These are phyloP conservation scores for Peromyscus eremicus DNA, from an alignment of 2,797 vertebrate species.

Conservation along the genomic window DNA sequence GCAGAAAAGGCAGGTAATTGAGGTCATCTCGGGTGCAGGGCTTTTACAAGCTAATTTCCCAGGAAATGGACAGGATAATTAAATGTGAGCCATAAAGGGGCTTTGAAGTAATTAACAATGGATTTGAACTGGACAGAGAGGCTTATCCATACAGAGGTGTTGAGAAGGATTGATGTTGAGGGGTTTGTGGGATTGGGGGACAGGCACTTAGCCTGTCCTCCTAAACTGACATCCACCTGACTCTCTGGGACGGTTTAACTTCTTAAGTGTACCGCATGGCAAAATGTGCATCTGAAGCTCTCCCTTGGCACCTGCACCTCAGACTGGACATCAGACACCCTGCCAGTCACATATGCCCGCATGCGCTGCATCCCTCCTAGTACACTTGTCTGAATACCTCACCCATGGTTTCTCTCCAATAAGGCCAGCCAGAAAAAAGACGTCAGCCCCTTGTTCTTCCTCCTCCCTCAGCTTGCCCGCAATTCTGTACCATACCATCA, in stretches of 20 bases:
- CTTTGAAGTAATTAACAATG: not conserved
- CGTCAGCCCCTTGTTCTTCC: not conserved
- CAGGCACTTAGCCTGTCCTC: not conserved
- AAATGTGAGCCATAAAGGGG: not conserved
- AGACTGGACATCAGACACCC: not conserved
- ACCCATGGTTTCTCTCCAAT: not conserved
- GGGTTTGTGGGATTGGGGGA: not conserved
- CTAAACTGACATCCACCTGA: not conserved
- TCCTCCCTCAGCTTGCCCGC: not conserved
- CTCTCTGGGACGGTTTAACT: not conserved
- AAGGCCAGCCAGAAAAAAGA: not conserved
- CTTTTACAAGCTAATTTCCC: constrained; percentile 11
- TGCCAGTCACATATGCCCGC: not conserved
- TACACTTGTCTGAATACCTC: not conserved
- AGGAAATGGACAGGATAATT: constrained; percentile 2
- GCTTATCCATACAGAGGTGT: not conserved
- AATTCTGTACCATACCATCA: not conserved
- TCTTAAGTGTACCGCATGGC: not conserved
- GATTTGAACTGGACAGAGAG: not conserved
- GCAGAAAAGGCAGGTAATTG: not conserved
- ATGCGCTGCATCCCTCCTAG: not conserved
- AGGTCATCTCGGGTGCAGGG: not conserved
- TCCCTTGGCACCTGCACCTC: not conserved
- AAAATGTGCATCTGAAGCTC: not conserved
- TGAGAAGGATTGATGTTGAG: not conserved